These are phyloP conservation scores for Papilio demoleus DNA, from an alignment of 2,888 invertebrate genomes.

Conservation along the genomic window DNA sequence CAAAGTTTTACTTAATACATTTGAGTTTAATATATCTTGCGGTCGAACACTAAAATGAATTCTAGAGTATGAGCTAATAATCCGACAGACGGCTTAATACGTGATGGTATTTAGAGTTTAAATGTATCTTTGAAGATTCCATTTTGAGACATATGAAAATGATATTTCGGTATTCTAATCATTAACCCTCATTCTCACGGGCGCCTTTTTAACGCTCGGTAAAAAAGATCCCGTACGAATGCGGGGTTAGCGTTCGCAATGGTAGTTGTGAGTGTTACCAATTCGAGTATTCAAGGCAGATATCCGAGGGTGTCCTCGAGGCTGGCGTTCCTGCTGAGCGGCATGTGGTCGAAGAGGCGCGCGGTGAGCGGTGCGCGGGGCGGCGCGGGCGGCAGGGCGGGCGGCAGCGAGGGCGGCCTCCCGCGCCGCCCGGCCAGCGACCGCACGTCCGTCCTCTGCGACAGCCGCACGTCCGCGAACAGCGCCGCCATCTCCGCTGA, in stretches of 20 bases:
- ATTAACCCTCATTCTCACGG: no score
- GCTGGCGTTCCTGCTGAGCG: constrained; percentile 77
- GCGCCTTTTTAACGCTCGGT: no score
- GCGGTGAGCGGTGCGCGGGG: constrained; percentile 58
- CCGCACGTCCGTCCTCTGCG: constrained; percentile 87
- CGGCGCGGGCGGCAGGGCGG: constrained; percentile 55
- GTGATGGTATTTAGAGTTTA: no score
- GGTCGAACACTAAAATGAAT: no score
- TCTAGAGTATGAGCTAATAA: no score
- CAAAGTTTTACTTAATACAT: no score
- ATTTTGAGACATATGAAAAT: no score
- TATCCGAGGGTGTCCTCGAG: constrained; percentile 87
- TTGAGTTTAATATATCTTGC: no score
- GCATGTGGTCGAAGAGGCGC: constrained; percentile 69
- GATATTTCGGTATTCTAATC: no score
- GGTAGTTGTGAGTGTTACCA: neutral
- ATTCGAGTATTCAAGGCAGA: constrained; percentile 79
- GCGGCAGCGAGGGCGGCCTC: constrained; percentile 53
- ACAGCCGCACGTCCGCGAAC: constrained; percentile 89
- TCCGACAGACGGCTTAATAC: no score
- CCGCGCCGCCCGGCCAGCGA: constrained; percentile 63
- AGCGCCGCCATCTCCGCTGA: constrained; percentile 94
- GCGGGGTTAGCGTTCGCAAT: neutral
- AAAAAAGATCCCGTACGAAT: no score
- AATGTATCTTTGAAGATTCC: no score